These are phyloP conservation scores for Hapalemur alaotrensis DNA, from an alignment of 2,797 vertebrate genomes.

Conservation along the genomic window DNA sequence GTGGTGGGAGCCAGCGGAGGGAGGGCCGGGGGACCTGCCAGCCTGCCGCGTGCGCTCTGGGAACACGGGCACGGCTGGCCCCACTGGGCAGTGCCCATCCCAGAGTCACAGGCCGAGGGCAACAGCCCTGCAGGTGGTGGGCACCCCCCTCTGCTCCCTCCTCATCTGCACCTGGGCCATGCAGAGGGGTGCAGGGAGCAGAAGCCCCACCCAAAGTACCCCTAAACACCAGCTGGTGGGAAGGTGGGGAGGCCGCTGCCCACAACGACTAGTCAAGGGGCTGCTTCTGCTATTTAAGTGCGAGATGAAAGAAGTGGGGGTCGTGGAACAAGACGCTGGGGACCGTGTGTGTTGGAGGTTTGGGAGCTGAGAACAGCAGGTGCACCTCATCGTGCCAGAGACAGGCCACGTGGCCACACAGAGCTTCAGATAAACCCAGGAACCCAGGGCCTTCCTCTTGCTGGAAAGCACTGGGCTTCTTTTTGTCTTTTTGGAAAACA, in stretches of 20 bases:
- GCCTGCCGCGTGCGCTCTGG: background rate
- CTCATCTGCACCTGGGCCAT: background rate
- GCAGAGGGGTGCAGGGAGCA: background rate
- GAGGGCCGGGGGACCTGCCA: background rate
- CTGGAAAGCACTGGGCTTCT: background rate
- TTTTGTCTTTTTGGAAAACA: conserved; percentile 38
- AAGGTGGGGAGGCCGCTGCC: rapidly evolving
- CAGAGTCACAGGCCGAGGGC: background rate
- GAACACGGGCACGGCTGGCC: background rate
- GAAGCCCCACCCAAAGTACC: background rate
- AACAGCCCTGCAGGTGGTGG: background rate
- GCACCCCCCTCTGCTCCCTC: rapidly evolving
- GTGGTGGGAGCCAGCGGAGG: background rate
- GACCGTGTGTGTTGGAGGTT: too few relatives aligned
- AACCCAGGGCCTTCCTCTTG: conserved; percentile 17
- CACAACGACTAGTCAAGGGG: too few relatives aligned
- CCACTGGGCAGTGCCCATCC: background rate
- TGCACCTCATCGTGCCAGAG: background rate
- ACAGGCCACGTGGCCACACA: background rate
- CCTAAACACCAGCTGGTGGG: background rate
- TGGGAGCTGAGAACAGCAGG: background rate
- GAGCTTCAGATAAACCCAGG: background rate
- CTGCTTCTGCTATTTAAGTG: background rate
- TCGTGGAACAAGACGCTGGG: rapidly evolving
- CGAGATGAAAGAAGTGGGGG: background rate